These are phyloP conservation scores for Dromius quadrimaculatus DNA, from an alignment of 2,888 invertebrate genomes.

Conservation along the genomic window DNA sequence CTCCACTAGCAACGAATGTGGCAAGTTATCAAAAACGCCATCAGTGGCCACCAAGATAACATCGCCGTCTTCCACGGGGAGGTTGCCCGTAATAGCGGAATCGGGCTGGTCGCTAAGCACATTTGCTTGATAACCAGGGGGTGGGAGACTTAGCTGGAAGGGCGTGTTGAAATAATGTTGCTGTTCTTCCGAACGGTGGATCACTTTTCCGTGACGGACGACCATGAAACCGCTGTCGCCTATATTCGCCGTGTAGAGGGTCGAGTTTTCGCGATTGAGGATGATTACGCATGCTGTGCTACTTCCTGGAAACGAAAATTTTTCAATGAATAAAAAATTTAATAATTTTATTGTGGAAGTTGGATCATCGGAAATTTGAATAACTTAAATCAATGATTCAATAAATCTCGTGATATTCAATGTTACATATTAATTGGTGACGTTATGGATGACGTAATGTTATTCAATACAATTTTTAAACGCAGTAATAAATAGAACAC, in stretches of 20 bases:
- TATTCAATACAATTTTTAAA: no score
- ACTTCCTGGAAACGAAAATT: constrained; percentile 76
- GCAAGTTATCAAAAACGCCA: constrained; percentile 98
- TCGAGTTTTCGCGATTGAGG: constrained; percentile 88
- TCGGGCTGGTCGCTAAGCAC: constrained; percentile 95
- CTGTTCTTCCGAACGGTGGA: constrained; percentile 95
- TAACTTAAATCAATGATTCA: no score
- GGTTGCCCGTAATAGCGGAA: constrained; percentile 89
- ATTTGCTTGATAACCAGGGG: constrained; percentile 87
- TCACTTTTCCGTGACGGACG: constrained; percentile 85
- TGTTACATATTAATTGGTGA: no score
- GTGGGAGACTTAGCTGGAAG: constrained; percentile 95
- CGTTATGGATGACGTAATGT: no score
- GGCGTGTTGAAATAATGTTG: constrained; percentile 99
- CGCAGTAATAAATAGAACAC: no score
- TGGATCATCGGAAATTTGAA: no score
- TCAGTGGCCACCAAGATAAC: constrained; percentile 96
- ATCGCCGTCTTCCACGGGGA: constrained; percentile 92
- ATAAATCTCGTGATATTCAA: no score
- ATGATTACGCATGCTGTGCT: constrained; percentile 98
- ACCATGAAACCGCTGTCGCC: constrained; percentile 99
- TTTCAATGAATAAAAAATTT: background rate
- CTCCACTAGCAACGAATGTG: constrained; percentile 88
- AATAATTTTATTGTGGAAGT: background rate
- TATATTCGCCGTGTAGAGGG: constrained; percentile 95